These are phyloP conservation scores for Pemphredon lugubris DNA, from an alignment of 2,888 invertebrate genomes.

Conservation along the genomic window DNA sequence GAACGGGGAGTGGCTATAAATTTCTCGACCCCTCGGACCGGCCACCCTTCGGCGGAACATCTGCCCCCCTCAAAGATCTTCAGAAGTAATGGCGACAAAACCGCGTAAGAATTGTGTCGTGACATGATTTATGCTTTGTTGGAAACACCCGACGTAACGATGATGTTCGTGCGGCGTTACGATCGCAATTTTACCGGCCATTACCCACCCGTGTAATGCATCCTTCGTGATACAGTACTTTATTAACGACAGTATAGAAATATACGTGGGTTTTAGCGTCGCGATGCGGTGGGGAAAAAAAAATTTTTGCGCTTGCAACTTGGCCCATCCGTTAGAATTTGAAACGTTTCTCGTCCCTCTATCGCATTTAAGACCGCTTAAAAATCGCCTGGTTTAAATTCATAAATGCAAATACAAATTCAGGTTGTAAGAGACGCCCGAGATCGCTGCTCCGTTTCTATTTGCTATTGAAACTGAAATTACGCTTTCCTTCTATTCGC, in stretches of 20 bases:
- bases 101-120: slow-evolving; percentile 16
- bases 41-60: slow-evolving; percentile 4
- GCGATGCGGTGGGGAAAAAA: background rate
- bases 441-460: too few relatives aligned
- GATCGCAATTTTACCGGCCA: slow-evolving; percentile 58
- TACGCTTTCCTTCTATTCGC: too few relatives aligned
- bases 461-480: too few relatives aligned
- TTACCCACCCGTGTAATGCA: slow-evolving; percentile 51
- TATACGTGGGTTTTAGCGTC: background rate
- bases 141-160: slow-evolving; percentile 30
- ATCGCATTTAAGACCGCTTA: too few relatives aligned
- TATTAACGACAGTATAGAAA: slow-evolving; percentile 42
- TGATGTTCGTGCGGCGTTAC: slow-evolving; percentile 49
- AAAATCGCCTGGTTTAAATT: too few relatives aligned
- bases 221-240: slow-evolving; percentile 43
- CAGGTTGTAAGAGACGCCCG: too few relatives aligned
- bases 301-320: background rate
- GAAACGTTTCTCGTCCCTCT: too few relatives aligned
- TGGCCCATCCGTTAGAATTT: background rate
- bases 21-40: background rate
- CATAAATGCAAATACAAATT: too few relatives aligned
- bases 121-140: slow-evolving; percentile 48
- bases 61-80: background rate
- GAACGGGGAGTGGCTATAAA: too few relatives aligned
- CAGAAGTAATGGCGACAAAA: slow-evolving; percentile 19